A percentile compares a stretch with the other conserved stretches of the same genome.
Evolutionary conservation across 2,797 vertebrate species (phyloP).

Genomic region (Staurois parvus): DNA sequence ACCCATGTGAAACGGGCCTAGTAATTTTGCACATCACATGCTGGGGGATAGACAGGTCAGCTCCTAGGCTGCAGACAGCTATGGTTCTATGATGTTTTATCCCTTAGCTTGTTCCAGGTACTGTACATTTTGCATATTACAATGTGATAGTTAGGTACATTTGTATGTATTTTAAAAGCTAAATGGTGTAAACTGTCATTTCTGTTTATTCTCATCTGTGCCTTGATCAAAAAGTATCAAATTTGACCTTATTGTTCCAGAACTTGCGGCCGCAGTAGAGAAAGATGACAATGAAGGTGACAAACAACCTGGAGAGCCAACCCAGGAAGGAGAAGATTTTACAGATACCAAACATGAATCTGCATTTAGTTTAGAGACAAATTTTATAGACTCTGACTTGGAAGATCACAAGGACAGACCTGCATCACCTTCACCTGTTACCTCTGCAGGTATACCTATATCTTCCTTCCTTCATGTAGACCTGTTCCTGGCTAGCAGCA

Average conservation of each 20-base stretch:
- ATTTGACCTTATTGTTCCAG: neutral
- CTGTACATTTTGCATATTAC: too few relatives aligned
- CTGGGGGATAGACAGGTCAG: too few relatives aligned
- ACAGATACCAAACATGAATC: constrained; percentile 85
- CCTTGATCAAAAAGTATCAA: neutral
- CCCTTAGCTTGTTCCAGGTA: too few relatives aligned
- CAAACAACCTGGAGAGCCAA: constrained; percentile 57
- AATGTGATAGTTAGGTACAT: too few relatives aligned
- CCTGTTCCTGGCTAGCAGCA: too few relatives aligned
- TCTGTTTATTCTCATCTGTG: neutral
- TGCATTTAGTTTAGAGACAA: constrained; percentile 90
- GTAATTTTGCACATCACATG: too few relatives aligned
- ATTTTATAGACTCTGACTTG: constrained; percentile 79
- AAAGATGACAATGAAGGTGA: constrained; percentile 60
- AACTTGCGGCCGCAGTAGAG: constrained; percentile 2
- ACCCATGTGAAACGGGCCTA: too few relatives aligned
- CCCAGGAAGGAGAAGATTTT: constrained; percentile 77
- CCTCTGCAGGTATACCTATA: constrained; percentile 70
- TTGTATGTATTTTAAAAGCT: too few relatives aligned
- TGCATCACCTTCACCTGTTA: constrained; percentile 26
- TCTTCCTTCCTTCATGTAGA: too few relatives aligned
- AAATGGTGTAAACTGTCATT: too few relatives aligned
- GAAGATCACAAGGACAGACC: constrained; percentile 57
- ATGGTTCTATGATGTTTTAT: too few relatives aligned
- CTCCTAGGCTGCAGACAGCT: too few relatives aligned